Evolutionary conservation across 2,797 vertebrate species (phyloP).

Genomic region (Neopelma chrysocephalum): DNA sequence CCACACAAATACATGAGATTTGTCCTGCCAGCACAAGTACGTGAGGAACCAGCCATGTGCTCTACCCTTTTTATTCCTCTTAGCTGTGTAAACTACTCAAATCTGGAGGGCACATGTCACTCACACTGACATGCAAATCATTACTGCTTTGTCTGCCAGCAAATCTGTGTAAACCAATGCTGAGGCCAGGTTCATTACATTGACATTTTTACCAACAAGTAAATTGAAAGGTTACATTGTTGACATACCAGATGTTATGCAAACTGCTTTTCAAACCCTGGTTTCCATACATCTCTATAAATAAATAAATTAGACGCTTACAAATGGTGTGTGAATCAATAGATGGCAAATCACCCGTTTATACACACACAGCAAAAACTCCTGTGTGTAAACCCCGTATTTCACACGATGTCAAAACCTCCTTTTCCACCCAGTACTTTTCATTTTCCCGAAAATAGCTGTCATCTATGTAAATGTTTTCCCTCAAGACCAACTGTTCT

Average conservation of each 20-base stretch:
- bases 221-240: constrained; percentile 61
- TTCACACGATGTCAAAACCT: constrained; percentile 52
- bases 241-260: constrained; percentile 63
- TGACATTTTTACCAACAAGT: constrained; percentile 56
- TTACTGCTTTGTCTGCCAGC: constrained; percentile 67
- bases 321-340: constrained; percentile 48
- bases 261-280: constrained; percentile 32
- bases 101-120: constrained; percentile 58
- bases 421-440: constrained; percentile 44
- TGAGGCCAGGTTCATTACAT: constrained; percentile 54
- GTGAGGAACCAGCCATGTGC: background rate
- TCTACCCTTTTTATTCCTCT: constrained; percentile 16
- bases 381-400: constrained; percentile 46
- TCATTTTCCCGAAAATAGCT: constrained; percentile 52
- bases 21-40: background rate
- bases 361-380: constrained; percentile 39
- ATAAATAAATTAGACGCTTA: constrained; percentile 55
- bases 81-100: constrained; percentile 41
- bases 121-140: constrained; percentile 61
- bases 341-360: constrained; percentile 49
- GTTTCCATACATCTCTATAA: constrained; percentile 50
- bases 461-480: constrained; percentile 49
- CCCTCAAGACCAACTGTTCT: constrained; percentile 41
- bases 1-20: background rate
- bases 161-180: constrained; percentile 62